These are phyloP conservation scores for Myiozetetes cayanensis DNA, from an alignment of 2,113 vertebrate genomes.

Conservation along the genomic window DNA sequence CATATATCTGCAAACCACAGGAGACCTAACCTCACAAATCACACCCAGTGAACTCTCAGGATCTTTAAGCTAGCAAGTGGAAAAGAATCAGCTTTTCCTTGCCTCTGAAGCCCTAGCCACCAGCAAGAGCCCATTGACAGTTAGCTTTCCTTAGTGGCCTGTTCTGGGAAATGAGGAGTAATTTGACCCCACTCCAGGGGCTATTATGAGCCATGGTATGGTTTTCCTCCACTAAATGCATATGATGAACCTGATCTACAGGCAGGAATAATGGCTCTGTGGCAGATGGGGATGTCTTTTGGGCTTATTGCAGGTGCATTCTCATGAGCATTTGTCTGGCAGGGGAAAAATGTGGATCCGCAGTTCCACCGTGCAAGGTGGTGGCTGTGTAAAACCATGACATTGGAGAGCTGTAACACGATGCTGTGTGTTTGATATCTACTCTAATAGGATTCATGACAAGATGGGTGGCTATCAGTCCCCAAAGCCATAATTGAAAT, in stretches of 20 bases:
- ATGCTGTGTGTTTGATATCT: neutral
- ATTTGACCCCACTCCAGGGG: neutral
- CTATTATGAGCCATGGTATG: neutral
- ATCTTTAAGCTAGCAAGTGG: neutral
- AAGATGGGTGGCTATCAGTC: slow-evolving; percentile 36
- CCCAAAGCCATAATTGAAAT: slow-evolving; percentile 41
- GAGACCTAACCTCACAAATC: neutral
- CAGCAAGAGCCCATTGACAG: neutral
- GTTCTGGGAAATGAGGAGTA: neutral
- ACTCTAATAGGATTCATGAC: slow-evolving; percentile 28
- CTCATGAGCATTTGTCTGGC: neutral
- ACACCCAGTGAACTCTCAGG: neutral
- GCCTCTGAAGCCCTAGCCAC: neutral
- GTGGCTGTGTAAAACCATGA: neutral
- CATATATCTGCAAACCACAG: neutral
- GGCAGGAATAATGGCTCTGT: neutral
- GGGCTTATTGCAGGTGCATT: neutral
- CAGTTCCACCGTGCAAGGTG: neutral
- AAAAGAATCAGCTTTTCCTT: neutral
- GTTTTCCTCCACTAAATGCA: neutral
- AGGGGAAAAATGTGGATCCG: neutral
- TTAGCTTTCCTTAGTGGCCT: neutral
- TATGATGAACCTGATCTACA: neutral
- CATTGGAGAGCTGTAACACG: neutral
- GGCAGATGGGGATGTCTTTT: neutral